Evolutionary conservation across 2,113 vertebrate species (phyloP).

Genomic region (Ursus arctos): DNA sequence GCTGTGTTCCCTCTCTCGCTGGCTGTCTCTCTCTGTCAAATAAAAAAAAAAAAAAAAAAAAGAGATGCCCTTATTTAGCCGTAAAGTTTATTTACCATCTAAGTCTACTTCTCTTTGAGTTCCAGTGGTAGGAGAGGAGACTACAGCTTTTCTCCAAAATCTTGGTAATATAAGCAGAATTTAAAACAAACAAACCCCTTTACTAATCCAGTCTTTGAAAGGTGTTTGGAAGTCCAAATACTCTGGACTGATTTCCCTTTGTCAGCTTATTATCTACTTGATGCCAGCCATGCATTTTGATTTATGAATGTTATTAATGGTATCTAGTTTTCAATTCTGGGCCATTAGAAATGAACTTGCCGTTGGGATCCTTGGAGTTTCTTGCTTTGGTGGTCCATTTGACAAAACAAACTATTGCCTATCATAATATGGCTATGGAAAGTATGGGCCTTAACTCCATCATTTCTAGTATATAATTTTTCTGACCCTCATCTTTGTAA

Average conservation of each 20-base stretch:
- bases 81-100: constrained; percentile 17
- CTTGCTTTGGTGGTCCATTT: constrained; percentile 16
- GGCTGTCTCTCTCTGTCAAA: too few species aligned
- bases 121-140: background rate
- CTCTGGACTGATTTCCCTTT: constrained; percentile 4
- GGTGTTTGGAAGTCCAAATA: background rate
- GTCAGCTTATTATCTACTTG: background rate
- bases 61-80: background rate
- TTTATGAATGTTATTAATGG: background rate
- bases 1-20: too few species aligned
- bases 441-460: background rate
- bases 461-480: constrained; percentile 11
- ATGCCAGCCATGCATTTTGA: background rate
- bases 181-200: background rate
- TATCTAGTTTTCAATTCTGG: constrained; percentile 22
- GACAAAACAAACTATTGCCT: background rate
- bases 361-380: constrained; percentile 43
- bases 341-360: constrained; percentile 30
- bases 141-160: background rate
- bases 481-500: constrained; percentile 47
- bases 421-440: background rate
- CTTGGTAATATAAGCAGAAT: constrained; percentile 42
- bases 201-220: constrained; percentile 1
- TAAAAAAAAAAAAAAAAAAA: too few species aligned
- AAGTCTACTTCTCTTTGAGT: constrained; percentile 5